Evolutionary conservation across 1,140 invertebrate species (phyloP).

Genomic region (Drosophila nigromelanica): DNA sequence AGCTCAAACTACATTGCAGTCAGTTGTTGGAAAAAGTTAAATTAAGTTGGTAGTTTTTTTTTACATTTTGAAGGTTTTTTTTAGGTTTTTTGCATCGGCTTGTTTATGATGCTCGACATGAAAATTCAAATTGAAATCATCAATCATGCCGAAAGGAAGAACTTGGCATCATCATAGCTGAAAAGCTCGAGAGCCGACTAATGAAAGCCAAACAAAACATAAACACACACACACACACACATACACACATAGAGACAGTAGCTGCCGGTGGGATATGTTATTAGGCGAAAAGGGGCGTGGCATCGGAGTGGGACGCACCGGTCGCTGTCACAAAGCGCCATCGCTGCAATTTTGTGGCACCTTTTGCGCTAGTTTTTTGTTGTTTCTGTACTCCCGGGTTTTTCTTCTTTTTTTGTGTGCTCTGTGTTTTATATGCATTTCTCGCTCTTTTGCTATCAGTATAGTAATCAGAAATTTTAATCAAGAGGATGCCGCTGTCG

Average conservation of each 20-base stretch:
- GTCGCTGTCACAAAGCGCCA: conserved; percentile 67
- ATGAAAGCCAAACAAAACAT: conserved; percentile 81
- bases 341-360: conserved; percentile 75
- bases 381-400: conserved; percentile 7
- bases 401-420: conserved; percentile 27
- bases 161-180: conserved; percentile 49
- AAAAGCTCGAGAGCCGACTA: conserved; percentile 54
- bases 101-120: conserved; percentile 74
- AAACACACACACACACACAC: conserved; percentile 3
- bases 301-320: conserved; percentile 16
- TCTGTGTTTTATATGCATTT: conserved; percentile 43
- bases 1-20: conserved; percentile 32
- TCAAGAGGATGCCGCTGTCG: conserved; percentile 60
- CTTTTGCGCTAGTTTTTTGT: conserved; percentile 58
- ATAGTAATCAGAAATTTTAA: conserved; percentile 83
- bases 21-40: conserved; percentile 73
- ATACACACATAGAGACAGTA: neutral
- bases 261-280: conserved; percentile 60
- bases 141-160: conserved; percentile 64
- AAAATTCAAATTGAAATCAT: conserved; percentile 83
- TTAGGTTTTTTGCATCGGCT: neutral
- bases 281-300: conserved; percentile 52
- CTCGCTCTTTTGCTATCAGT: conserved; percentile 69
- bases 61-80: neutral
- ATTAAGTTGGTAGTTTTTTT: conserved; percentile 59